These are phyloP conservation scores for Drosophila oshimai DNA, from an alignment of 1,140 invertebrate species.

Conservation along the genomic window DNA sequence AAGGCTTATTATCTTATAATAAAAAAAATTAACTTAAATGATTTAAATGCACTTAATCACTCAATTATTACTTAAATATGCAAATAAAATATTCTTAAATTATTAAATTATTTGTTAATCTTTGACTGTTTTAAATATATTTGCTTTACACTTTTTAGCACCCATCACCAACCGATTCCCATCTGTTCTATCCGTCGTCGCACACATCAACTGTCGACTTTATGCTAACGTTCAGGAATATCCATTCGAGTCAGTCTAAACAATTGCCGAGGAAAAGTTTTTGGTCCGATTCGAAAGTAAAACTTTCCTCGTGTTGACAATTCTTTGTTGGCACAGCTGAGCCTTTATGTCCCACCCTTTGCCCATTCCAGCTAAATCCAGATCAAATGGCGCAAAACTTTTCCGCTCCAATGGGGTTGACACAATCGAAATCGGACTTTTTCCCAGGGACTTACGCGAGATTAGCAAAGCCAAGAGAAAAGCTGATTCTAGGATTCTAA, in stretches of 20 bases:
- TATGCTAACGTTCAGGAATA: conserved; percentile 26
- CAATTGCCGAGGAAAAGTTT: conserved; percentile 67
- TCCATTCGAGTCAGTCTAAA: conserved; percentile 41
- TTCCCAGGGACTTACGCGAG: conserved; percentile 49
- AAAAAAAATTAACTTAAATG: no score
- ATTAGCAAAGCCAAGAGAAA: conserved; percentile 54
- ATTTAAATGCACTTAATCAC: no score
- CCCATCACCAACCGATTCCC: not conserved
- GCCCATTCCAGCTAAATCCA: conserved; percentile 31
- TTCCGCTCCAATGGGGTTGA: conserved; percentile 49
- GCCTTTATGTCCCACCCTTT: conserved; percentile 13
- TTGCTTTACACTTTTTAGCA: not conserved
- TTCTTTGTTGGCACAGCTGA: conserved; percentile 65
- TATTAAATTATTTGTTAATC: not conserved
- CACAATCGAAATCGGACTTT: conserved; percentile 44
- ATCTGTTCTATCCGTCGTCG: conserved; percentile 1
- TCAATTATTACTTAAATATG: no score
- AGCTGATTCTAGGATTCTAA: conserved; percentile 57
- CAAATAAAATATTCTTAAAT: no score
- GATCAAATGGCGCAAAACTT: conserved; percentile 74
- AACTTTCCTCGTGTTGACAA: conserved; percentile 67
- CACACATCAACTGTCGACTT: conserved; percentile 45
- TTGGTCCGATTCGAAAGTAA: conserved; percentile 62
- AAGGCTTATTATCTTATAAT: no score
- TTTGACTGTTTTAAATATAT: not conserved